Base-by-base conservation (phyloP, 2,888 invertebrate species). In the Exephanes ischioxanthus region DNA sequence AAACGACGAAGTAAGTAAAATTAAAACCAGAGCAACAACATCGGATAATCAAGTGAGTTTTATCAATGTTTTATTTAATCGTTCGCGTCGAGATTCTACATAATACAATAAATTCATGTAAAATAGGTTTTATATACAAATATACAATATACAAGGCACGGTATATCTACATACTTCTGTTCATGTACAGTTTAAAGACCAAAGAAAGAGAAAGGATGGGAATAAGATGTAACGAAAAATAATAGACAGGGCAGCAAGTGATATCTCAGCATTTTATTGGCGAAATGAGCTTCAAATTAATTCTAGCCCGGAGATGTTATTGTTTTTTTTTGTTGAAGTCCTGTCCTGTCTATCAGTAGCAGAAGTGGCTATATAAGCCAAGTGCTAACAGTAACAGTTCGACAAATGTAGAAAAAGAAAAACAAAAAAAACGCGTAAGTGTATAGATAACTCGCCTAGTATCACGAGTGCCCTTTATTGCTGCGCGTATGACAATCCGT, bases 91-190 rank as follows among this genome's bases (percentile, higher is more conserved):
- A 88, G 90, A 90, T 91, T 90, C 91, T 92, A 93, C 92, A 92
- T 90, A 91, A 83, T 91, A 90, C 89, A 90, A 91, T 92, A 91
- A 91, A 58, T 91, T 91, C 89, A 91, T 93, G 91, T 93, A 92
- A 93, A 92, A 91, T 92, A 92, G 91, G 58, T 91, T 91, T 91
- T 93, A 93, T 93, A 90, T 93, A 93, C 93, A 93, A 93, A 93
- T 93, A 90, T 93, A 93, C 93, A 93, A 92, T 93, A 90, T 93
- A 93, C 91, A 93, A 93, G 93, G 93, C 93, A 93, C 93, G 89
- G 91, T 92, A 92, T 92, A 93, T 93, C 93, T 93, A 93, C 92
- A 93, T 91, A 92, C 89, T 92, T 92, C 91, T 89, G 91, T 92
- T 92, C 92, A 92, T 92, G 90, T 92, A 92, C 90, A 92, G 90